Base-by-base conservation (phyloP, 2,888 invertebrate species). In the Cecidostiba fungosa region DNA sequence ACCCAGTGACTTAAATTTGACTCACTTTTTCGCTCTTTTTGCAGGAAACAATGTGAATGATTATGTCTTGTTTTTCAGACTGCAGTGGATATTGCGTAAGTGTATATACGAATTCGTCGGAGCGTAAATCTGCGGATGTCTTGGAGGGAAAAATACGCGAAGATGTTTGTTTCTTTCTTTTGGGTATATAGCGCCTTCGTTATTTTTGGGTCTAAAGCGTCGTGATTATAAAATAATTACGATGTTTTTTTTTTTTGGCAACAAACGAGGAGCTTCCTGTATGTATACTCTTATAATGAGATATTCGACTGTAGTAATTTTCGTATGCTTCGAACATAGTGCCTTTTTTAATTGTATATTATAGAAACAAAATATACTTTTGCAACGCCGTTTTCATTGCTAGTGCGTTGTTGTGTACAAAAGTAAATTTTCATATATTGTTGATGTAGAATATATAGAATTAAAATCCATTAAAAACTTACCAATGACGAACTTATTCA, bases 1-100 rank as follows among this genome's bases (percentile, higher is more conserved):
- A 50, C 82, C 82, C 77, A 70, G 69, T 82, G 82, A 82, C 82
- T 82, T 54, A 76, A 77, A 77, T 82, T 79, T 54, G n/a, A 16
- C 43, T 23, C 16, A 32, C 5, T 16, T 70, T 72, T 72, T 72
- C n/a, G 47, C 32, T 70, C 32, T 29, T 26, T 69, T 70, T 32
- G 8, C 32, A 62, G 59, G 23, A 19, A 59, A 59, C n/a, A 19
- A 59, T 59, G 54, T 3, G n/a, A 8, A 59, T 59, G 19, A 59
- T n/a, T 59, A 59, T 59, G 54, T 59, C 54, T 59, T 59, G n/a
- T 50, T 43, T 43, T 43, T 43, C 43, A 43, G 12, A 43, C 12
- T 12, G 43, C 32, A 32, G 12, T 10, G 10, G 12, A 10, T 10
- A 1, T 43, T 43, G 43, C 43, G 43, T 43, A 43, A 43, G 43